phyloP scores from a whole-genome alignment of 2,797 vertebrate genomes.

The Urophycis tenuis region DNA sequence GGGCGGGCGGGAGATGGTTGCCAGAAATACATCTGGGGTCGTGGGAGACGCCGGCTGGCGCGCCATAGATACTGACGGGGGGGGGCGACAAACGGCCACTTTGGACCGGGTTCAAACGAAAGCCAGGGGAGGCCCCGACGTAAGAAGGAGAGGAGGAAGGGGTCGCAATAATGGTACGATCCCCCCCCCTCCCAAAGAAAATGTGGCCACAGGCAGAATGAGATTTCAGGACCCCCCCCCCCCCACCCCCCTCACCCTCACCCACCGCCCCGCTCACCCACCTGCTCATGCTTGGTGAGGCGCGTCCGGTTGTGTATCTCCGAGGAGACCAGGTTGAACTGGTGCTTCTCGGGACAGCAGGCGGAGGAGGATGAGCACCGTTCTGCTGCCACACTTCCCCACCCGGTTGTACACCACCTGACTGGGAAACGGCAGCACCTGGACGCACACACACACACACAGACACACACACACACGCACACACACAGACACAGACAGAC shows the following conservation, averaged over 20 bases:
- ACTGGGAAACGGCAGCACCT: conserved; percentile 94
- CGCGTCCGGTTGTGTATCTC: conserved; percentile 99
- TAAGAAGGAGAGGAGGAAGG: too few species aligned
- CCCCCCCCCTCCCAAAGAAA: too few species aligned
- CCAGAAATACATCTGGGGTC: not conserved
- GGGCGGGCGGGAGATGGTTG: too few species aligned
- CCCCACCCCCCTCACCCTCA: too few species aligned
- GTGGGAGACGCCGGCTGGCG: not conserved
- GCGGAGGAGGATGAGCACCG: conserved; percentile 89
- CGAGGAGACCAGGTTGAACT: conserved; percentile 92
- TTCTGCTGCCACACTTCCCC: conserved; percentile 97
- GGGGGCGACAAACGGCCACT: too few species aligned
- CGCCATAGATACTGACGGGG: not conserved
- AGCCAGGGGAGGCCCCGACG: not conserved
- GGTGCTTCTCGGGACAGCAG: conserved; percentile 88
- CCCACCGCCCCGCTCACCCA: too few species aligned
- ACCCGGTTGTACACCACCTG: conserved; percentile 99
- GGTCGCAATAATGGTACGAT: too few species aligned
- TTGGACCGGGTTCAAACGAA: not conserved
- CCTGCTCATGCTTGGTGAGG: conserved; percentile 94
- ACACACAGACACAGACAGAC: not conserved
- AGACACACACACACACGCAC: conserved; percentile 13
- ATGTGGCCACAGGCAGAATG: too few species aligned
- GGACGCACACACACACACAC: conserved; percentile 23
- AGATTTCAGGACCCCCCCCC: too few species aligned